phyloP scores from a whole-genome alignment of 2,888 invertebrate species.

The Amphimallon solstitiale region DNA sequence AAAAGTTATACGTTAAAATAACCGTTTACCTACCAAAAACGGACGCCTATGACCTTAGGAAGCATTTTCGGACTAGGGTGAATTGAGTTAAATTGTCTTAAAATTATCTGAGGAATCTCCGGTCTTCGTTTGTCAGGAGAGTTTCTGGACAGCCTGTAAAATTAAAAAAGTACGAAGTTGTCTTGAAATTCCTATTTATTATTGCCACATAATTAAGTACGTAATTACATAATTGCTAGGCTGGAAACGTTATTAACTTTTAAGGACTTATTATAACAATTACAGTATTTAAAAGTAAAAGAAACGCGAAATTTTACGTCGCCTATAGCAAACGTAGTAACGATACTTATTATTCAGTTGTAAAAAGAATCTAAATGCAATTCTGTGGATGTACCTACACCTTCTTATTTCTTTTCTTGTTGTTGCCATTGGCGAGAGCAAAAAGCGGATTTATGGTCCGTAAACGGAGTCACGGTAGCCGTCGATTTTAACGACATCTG shows the following conservation, averaged over 20 bases:
- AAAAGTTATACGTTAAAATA: too few relatives aligned
- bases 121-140: too few relatives aligned
- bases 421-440: slow-evolving; percentile 26
- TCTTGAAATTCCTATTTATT: too few relatives aligned
- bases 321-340: not conserved
- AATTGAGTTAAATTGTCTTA: too few relatives aligned
- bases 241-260: not conserved
- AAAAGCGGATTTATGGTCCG: slow-evolving; percentile 45
- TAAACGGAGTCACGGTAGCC: slow-evolving; percentile 48
- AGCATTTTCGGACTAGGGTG: too few relatives aligned
- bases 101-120: too few relatives aligned
- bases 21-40: too few relatives aligned
- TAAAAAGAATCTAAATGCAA: not conserved
- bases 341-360: not conserved
- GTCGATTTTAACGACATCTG: slow-evolving; percentile 45
- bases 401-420: slow-evolving; percentile 14
- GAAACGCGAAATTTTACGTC: not conserved
- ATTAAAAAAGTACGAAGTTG: too few relatives aligned
- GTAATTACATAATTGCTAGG: slow-evolving; percentile 4
- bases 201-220: too few relatives aligned
- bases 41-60: too few relatives aligned
- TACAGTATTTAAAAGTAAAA: slow-evolving; percentile 10
- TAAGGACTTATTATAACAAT: not conserved
- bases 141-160: too few relatives aligned
- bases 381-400: not conserved